Evolutionary conservation across 1,140 invertebrate species (phyloP).

Genomic region (Zophobas morio): DNA sequence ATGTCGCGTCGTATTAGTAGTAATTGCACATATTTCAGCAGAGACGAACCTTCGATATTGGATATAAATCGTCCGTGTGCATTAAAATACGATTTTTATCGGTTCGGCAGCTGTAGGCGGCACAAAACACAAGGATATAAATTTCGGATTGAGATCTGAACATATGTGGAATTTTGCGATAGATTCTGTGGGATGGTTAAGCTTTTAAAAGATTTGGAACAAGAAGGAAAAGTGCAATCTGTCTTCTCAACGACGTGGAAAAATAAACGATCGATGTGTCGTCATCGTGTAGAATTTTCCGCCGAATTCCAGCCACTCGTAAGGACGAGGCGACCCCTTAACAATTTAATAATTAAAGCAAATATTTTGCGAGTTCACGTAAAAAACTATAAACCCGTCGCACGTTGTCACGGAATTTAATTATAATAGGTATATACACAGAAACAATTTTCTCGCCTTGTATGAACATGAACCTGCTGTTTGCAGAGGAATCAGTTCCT

Average conservation of each 20-base stretch:
- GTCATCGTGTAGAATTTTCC: slow-evolving; percentile 3
- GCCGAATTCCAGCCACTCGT: slow-evolving; percentile 23
- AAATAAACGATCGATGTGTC: slow-evolving; percentile 47
- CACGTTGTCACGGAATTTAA: background rate
- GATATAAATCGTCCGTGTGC: slow-evolving; percentile 27
- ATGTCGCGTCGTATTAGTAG: too few relatives aligned
- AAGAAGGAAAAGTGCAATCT: slow-evolving; percentile 47
- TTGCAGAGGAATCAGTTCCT: slow-evolving; percentile 16
- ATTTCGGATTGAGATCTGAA: slow-evolving; percentile 27
- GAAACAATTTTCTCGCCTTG: background rate
- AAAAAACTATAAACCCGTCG: slow-evolving; percentile 1
- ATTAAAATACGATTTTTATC: slow-evolving; percentile 38
- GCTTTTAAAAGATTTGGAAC: slow-evolving; percentile 48
- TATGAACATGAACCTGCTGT: background rate
- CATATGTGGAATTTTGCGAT: slow-evolving; percentile 43
- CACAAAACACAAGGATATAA: slow-evolving; percentile 29
- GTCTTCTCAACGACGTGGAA: slow-evolving; percentile 47
- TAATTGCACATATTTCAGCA: background rate
- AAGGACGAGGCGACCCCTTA: background rate
- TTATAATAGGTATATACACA: background rate
- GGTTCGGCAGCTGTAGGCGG: slow-evolving; percentile 16
- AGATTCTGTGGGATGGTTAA: slow-evolving; percentile 33
- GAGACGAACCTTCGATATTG: background rate
- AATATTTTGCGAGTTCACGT: slow-evolving; percentile 2
- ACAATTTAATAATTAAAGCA: slow-evolving; percentile 8